These are phyloP conservation scores for Pagetopsis macropterus DNA, from an alignment of 2,797 vertebrate species.

Conservation along the genomic window DNA sequence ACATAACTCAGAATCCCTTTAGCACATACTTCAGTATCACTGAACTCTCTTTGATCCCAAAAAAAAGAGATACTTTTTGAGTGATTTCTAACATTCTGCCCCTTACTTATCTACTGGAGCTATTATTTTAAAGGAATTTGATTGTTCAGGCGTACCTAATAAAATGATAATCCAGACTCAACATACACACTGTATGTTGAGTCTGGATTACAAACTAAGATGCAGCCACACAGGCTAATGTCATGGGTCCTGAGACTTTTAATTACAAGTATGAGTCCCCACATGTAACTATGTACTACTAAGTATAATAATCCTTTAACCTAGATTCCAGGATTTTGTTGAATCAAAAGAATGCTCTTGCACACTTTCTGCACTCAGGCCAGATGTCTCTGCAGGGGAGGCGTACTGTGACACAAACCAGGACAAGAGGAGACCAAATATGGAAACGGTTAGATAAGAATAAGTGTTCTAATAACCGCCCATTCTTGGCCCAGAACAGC, in stretches of 20 bases:
- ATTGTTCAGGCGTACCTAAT: constrained; percentile 8
- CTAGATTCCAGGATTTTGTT: constrained; percentile 9
- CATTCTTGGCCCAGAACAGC: constrained; percentile 41
- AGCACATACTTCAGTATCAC: background rate
- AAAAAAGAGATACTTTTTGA: background rate
- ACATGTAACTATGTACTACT: background rate
- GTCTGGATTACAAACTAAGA: constrained; percentile 1
- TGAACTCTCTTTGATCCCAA: background rate
- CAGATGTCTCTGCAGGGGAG: constrained; percentile 28
- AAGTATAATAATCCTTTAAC: background rate
- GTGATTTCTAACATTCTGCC: background rate
- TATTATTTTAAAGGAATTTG: background rate
- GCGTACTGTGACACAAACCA: constrained; percentile 41
- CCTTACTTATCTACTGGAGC: background rate
- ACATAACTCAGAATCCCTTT: background rate
- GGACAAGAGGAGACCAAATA: constrained; percentile 64
- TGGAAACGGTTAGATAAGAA: constrained; percentile 70
- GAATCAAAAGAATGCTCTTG: background rate
- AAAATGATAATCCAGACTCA: background rate
- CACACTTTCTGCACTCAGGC: constrained; percentile 10
- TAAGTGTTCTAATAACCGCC: constrained; percentile 52
- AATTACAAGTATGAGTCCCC: background rate
- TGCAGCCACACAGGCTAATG: constrained; percentile 1
- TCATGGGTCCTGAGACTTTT: constrained; percentile 12
- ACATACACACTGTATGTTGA: background rate